Base-by-base conservation (phyloP, 2,797 vertebrate genomes). In the Naso thynnoides region DNA sequence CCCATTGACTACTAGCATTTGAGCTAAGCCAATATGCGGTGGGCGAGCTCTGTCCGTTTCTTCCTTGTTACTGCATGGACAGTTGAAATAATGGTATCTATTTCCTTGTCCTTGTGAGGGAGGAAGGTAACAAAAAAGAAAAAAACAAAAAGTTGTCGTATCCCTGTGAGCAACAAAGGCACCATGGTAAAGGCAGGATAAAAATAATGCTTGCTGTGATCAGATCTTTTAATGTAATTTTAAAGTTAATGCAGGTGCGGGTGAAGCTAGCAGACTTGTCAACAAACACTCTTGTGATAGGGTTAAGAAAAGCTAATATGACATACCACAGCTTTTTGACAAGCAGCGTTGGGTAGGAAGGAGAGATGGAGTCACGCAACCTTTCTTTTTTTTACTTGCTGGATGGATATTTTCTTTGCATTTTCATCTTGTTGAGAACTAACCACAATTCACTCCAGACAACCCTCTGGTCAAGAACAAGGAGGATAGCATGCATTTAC, bases 361-460 rank as follows among this genome's bases (percentile, higher is more conserved):
- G 10, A 8, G 11, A 41, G 26, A 15, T 21, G 14, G 14, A 10
- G 18, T 15, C 19, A 6, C 7, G 19, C 24, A 14, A 57, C n/a
- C n/a, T 48, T n/a, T n/a, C n/a, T n/a, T n/a, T n/a, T n/a, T 52
- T 26, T 6, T 24, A n/a, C 33, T 26, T 18, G 33, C 11, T 38
- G 8, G 29, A 23, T 19, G 9, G n/a, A 57, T 31, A 3, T 9
- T 29, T 26, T 9, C 15, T 21, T 29, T 53, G 14, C 26, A 14
- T 9, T 69, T 14, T n/a, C 45, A 53, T 61, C 41, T 60, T 52
- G 47, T 36, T 64, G n/a, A 53, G 42, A 73, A 70, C 50, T 60
- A 47, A 63, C 42, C 45, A 49, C 21, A 21, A 5, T 42, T 21
- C 27, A 23, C 31, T 72, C 47, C 58, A 76, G 71, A 81, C 74